Base-by-base conservation (phyloP, 2,888 invertebrate genomes). In the Hoplodrina ambigua region DNA sequence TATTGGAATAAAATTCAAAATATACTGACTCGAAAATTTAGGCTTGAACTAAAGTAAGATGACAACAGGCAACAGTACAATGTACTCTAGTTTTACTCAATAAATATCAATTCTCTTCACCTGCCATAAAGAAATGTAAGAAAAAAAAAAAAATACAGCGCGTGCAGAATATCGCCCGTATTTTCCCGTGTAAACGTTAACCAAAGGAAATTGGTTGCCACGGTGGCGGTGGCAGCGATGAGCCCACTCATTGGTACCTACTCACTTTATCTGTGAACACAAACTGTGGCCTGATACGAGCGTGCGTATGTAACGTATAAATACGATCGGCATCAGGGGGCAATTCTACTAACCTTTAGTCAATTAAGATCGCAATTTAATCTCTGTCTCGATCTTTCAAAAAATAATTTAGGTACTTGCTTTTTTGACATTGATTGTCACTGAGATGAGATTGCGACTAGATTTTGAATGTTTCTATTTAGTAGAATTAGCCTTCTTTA, bases 201-300 rank as follows among this genome's bases (percentile, higher is more conserved):
- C 69, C 52, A 33, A 53, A 75, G 69, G 76, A 76, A 76, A 76
- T 80, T 76, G 75, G 58, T 59, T 75, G 52, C 33, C 25, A 13
- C 53, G 25, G 57, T 6, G 52, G 33, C 53, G 33, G 57, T 8
- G 59, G 33, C 20, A 30, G 8, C 52, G 62, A 59, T 46, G 68
- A 68, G 44, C 46, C 55, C 41, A 44, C 52, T 46, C 17, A 46
- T 46, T 46, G 46, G 46, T 46, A 46, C 46, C 41, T 41, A 41
- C 41, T 46, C 46, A 46, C 46, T 46, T 4, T 17, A 46, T 46
- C 17, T 17, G 46, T 17, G 6, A 46, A 46, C 46, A 46, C 1
- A 11, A 17, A 46, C 46, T 15, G 17, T 17, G 46, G 46, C 46
- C 17, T 46, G 1, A 11, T 17, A 6, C 17, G 17, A 46, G 17